phyloP scores from a whole-genome alignment of 2,797 vertebrate species.

The Tinamus major region DNA sequence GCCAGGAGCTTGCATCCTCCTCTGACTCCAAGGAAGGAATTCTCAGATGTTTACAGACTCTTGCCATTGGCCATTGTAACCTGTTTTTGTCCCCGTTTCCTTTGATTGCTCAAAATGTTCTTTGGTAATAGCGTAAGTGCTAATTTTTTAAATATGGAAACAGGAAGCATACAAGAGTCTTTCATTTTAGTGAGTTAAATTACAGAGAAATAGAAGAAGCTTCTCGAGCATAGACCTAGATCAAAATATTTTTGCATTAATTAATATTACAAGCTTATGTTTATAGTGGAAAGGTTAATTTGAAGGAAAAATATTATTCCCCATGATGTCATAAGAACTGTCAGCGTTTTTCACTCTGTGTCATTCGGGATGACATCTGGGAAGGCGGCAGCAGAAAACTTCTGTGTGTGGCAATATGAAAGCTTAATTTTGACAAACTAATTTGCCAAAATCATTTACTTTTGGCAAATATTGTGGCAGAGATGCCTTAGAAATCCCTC shows the following conservation, averaged over 20 bases:
- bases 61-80: background rate
- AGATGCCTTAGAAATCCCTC: background rate
- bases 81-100: conserved; percentile 5
- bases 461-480: background rate
- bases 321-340: background rate
- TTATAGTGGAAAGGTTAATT: background rate
- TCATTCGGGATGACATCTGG: background rate
- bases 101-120: background rate
- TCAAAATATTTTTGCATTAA: background rate
- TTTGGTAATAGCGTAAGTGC: background rate
- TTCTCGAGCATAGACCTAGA: background rate
- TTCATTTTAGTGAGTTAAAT: conserved; percentile 28
- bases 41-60: background rate
- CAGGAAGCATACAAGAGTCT: background rate
- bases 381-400: background rate
- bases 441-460: background rate
- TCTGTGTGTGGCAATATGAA: background rate
- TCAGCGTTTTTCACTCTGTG: background rate
- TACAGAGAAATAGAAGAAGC: background rate
- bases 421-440: background rate
- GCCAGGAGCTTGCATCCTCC: background rate
- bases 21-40: background rate
- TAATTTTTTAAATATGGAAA: background rate
- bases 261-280: background rate
- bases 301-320: background rate